Conservation (phyloP, 2,888 invertebrate species). For the Thecophora atra region DNA sequence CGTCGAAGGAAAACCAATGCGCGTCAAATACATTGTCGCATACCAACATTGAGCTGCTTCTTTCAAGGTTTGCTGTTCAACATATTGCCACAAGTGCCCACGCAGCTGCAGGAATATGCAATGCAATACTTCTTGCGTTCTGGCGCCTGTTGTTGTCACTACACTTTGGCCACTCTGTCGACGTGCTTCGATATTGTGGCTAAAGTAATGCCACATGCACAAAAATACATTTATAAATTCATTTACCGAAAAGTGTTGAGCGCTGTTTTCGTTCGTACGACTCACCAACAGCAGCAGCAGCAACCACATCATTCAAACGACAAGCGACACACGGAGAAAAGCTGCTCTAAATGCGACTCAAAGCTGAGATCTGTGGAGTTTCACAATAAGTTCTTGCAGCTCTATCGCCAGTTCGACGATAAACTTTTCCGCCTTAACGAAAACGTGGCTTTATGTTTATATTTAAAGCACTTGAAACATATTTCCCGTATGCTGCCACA, state of each 20-base stretch:
- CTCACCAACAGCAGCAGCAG: constrained; percentile 12
- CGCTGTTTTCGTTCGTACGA: constrained; percentile 53
- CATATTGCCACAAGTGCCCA: constrained; percentile 50
- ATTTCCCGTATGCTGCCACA: constrained; percentile 59
- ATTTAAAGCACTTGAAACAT: constrained; percentile 61
- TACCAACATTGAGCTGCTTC: constrained; percentile 55
- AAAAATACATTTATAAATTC: constrained; percentile 60
- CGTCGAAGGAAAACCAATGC: constrained; percentile 46
- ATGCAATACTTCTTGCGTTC: constrained; percentile 56
- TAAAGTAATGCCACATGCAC: constrained; percentile 50
- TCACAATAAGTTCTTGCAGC: constrained; percentile 53
- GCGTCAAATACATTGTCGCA: constrained; percentile 54
- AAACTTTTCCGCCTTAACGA: constrained; percentile 40
- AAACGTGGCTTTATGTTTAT: constrained; percentile 49
- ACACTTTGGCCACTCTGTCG: constrained; percentile 52
- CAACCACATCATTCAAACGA: background rate
- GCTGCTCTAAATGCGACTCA: constrained; percentile 56
- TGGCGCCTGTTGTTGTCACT: constrained; percentile 64
- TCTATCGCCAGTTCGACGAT: constrained; percentile 50
- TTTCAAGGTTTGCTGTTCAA: constrained; percentile 60
- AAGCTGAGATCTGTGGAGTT: constrained; percentile 59
- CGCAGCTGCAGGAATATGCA: constrained; percentile 55
- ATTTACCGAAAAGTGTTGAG: constrained; percentile 57
- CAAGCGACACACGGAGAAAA: constrained; percentile 37
- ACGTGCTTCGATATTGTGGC: constrained; percentile 53